phyloP scores from a whole-genome alignment of 2,888 invertebrate species.

The Tiliacea citrago region DNA sequence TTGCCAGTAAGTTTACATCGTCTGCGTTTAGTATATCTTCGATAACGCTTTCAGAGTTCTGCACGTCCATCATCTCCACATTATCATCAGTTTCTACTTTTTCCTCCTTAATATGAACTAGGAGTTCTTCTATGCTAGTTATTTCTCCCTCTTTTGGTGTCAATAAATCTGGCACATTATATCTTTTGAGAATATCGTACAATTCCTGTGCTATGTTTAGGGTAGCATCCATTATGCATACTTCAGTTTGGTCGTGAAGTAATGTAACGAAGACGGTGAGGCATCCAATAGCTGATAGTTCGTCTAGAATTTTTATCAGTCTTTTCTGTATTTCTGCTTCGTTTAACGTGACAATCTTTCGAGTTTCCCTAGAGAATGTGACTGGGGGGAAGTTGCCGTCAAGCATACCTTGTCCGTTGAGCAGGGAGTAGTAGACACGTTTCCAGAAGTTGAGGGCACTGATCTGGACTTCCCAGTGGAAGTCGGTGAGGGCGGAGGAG shows the following conservation, averaged over 20 bases:
- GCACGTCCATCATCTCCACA: slow-evolving; percentile 67
- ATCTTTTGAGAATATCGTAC: slow-evolving; percentile 89
- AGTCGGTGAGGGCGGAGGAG: slow-evolving; percentile 92
- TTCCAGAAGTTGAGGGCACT: slow-evolving; percentile 94
- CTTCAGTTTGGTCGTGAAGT: slow-evolving; percentile 93
- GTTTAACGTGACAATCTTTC: slow-evolving; percentile 94
- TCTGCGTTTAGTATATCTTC: slow-evolving; percentile 92
- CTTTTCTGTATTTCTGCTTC: slow-evolving; percentile 92
- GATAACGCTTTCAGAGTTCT: slow-evolving; percentile 85
- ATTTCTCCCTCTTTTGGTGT: slow-evolving; percentile 74
- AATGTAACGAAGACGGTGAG: slow-evolving; percentile 93
- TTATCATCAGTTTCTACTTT: slow-evolving; percentile 59
- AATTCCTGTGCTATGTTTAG: slow-evolving; percentile 89
- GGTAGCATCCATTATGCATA: slow-evolving; percentile 92
- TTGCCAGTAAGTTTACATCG: slow-evolving; percentile 91
- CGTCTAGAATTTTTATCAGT: slow-evolving; percentile 92
- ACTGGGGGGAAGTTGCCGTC: slow-evolving; percentile 95
- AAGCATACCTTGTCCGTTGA: slow-evolving; percentile 95
- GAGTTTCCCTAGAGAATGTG: slow-evolving; percentile 94
- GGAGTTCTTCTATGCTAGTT: slow-evolving; percentile 74
- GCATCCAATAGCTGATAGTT: slow-evolving; percentile 93
- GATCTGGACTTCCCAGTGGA: slow-evolving; percentile 96
- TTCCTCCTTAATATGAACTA: slow-evolving; percentile 74
- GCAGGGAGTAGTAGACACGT: slow-evolving; percentile 91
- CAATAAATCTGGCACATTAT: slow-evolving; percentile 86